A percentile compares a stretch with the other conserved stretches of the same genome.
Conservation (phyloP, 2,113 vertebrate genomes). For the Cacatua alba region DNA sequence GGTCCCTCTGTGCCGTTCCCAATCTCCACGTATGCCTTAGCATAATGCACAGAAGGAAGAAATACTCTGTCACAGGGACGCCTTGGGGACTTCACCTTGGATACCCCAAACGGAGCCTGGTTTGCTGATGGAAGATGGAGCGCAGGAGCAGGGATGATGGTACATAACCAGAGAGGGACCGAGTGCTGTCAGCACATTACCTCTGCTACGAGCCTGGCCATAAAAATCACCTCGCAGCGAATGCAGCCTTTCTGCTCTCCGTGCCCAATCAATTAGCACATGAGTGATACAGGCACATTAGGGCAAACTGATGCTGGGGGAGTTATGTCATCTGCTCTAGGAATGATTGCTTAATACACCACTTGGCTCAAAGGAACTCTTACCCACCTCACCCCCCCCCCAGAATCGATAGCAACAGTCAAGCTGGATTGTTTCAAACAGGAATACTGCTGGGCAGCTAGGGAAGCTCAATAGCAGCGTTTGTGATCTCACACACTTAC, state of each 20-base stretch:
- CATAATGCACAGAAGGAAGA: background rate
- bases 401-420: slow-evolving; percentile 86
- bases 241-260: slow-evolving; percentile 74
- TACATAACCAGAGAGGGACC: slow-evolving; percentile 35
- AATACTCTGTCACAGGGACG: background rate
- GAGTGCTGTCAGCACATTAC: slow-evolving; percentile 71
- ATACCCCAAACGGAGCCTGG: background rate
- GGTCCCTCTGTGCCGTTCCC: background rate
- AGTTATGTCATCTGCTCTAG: slow-evolving; percentile 87
- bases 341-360: slow-evolving; percentile 91
- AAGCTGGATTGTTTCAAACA: slow-evolving; percentile 77
- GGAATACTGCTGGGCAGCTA: slow-evolving; percentile 77
- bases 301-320: slow-evolving; percentile 82
- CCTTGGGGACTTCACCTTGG: slow-evolving; percentile 4
- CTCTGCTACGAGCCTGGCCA: slow-evolving; percentile 66
- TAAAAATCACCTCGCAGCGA: slow-evolving; percentile 72
- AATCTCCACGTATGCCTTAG: accelerated
- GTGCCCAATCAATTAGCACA: slow-evolving; percentile 87
- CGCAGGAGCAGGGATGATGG: slow-evolving; percentile 1
- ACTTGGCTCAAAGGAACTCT: slow-evolving; percentile 81
- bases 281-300: slow-evolving; percentile 89
- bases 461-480: slow-evolving; percentile 69
- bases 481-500: slow-evolving; percentile 75
- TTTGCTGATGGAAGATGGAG: background rate
- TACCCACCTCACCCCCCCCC: slow-evolving; percentile 77